Percentiles rank a stretch among this genome's conserved stretches.
phyloP scores from a whole-genome alignment of 1,140 invertebrate genomes.

The Leptoteleia sp. region DNA sequence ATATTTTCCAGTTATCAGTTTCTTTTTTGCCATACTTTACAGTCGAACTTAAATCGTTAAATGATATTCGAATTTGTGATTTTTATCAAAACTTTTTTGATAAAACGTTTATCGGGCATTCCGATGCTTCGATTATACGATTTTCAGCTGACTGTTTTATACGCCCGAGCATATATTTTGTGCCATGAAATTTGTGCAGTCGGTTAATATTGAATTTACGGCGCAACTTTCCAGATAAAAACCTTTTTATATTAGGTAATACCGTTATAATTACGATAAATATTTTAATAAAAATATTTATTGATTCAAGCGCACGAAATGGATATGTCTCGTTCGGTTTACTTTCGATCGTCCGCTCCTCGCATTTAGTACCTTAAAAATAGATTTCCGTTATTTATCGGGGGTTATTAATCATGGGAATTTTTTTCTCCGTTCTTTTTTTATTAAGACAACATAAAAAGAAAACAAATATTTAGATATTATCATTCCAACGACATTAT shows the following conservation, averaged over 20 bases:
- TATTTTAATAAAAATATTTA: no score
- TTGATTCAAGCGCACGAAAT: no score
- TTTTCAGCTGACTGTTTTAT: neutral
- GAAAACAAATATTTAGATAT: conserved; percentile 22
- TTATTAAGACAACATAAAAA: conserved; percentile 31
- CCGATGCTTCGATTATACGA: conserved; percentile 10
- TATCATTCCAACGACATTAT: conserved; percentile 22
- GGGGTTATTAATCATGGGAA: conserved; percentile 10
- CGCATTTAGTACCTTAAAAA: conserved; percentile 15
- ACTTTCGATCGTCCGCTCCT: no score
- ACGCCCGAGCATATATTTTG: conserved; percentile 1
- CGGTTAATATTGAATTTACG: conserved; percentile 5
- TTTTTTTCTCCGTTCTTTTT: conserved; percentile 20
- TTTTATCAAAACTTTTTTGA: conserved; percentile 29
- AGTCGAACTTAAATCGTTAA: conserved; percentile 18
- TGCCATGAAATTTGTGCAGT: conserved; percentile 1
- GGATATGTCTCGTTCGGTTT: no score
- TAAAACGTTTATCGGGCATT: conserved; percentile 25
- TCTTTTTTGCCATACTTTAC: conserved; percentile 37
- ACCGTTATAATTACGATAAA: no score
- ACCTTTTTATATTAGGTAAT: neutral
- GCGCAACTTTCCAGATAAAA: neutral
- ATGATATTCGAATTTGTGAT: conserved; percentile 36
- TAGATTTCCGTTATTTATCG: conserved; percentile 44
- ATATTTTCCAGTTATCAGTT: conserved; percentile 46